phyloP scores from a whole-genome alignment of 2,113 vertebrate species.

The Pomatorhinus ruficollis region DNA sequence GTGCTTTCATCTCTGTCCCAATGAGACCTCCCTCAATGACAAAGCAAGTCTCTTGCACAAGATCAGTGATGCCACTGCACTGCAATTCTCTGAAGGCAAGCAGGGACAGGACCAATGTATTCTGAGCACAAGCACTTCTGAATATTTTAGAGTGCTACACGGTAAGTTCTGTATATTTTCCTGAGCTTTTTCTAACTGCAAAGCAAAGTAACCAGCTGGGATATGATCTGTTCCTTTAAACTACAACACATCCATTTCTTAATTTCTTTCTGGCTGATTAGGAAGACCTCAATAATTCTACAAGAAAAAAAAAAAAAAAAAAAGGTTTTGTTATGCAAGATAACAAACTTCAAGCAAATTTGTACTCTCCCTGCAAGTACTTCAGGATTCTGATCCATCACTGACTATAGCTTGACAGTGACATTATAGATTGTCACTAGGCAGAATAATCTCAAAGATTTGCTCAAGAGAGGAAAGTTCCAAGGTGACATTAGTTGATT shows the following conservation, averaged over 20 bases:
- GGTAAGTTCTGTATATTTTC: background rate
- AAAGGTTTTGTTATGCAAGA: background rate
- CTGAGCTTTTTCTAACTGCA: background rate
- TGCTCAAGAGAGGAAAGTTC: background rate
- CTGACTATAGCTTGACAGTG: background rate
- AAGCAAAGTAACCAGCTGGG: background rate
- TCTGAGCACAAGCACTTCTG: background rate
- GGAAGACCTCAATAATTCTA: background rate
- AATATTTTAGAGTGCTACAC: background rate
- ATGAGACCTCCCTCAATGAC: background rate
- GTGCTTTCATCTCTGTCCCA: background rate
- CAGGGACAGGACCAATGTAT: background rate
- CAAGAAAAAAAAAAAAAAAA: background rate
- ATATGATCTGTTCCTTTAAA: background rate
- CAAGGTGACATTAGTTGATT: background rate
- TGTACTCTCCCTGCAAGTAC: background rate
- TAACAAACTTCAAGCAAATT: background rate
- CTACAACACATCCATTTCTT: background rate
- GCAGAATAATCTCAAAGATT: background rate
- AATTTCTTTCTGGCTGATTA: background rate
- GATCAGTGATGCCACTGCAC: background rate
- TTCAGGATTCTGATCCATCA: background rate
- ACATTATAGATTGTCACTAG: background rate
- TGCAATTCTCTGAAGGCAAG: background rate
- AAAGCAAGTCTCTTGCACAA: background rate